These are phyloP conservation scores for Gallinago paraguaiae DNA, from an alignment of 2,113 vertebrate genomes.

Conservation along the genomic window DNA sequence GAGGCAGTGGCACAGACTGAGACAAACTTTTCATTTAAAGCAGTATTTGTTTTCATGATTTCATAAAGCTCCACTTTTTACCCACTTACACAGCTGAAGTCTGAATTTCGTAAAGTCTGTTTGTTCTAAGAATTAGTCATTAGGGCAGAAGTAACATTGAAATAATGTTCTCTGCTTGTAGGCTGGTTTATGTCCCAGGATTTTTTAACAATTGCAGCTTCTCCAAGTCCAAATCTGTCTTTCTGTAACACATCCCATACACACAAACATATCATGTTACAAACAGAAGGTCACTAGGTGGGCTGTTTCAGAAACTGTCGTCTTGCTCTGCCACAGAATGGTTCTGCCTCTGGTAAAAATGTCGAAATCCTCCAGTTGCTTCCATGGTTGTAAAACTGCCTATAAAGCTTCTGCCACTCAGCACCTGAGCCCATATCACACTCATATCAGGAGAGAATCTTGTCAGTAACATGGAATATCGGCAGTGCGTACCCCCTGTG, in stretches of 20 bases:
- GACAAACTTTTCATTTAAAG: neutral
- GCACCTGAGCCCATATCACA: neutral
- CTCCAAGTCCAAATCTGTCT: neutral
- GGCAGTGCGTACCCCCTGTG: neutral
- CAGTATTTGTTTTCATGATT: slow-evolving; percentile 22
- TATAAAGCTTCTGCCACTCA: neutral
- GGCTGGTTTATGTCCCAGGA: neutral
- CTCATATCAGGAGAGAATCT: neutral
- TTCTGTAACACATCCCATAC: neutral
- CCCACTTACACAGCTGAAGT: slow-evolving; percentile 9
- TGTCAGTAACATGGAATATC: neutral
- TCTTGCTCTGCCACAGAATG: neutral
- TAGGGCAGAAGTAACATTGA: neutral
- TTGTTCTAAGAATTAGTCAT: slow-evolving; percentile 31
- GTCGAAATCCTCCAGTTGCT: neutral
- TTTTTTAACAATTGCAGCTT: neutral
- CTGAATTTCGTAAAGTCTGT: slow-evolving; percentile 3
- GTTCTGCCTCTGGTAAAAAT: neutral
- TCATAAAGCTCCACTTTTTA: slow-evolving; percentile 27
- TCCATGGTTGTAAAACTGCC: neutral
- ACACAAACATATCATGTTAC: neutral
- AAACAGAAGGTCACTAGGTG: neutral
- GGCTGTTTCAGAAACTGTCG: neutral
- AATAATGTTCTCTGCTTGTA: neutral
- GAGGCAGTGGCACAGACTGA: neutral